Conservation (phyloP, 2,113 vertebrate genomes). For the Sinosuthora webbiana region DNA sequence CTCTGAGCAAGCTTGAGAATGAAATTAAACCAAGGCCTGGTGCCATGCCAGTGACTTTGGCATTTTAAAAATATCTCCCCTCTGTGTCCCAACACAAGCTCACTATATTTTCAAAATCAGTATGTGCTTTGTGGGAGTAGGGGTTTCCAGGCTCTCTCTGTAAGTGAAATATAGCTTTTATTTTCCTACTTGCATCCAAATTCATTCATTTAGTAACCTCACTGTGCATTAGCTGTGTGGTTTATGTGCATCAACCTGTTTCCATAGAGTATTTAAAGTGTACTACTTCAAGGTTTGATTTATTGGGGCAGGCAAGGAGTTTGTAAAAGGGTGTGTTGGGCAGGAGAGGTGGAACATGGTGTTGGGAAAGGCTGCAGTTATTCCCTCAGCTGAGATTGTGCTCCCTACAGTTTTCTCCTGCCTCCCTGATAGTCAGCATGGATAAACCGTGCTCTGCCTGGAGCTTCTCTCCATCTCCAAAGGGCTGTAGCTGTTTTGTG, state of each 20-base stretch:
- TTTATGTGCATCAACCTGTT: not conserved
- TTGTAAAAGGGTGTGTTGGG: not conserved
- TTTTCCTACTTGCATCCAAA: slow-evolving; percentile 18
- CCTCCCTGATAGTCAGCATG: not conserved
- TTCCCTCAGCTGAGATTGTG: not conserved
- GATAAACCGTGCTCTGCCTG: not conserved
- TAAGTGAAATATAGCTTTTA: not conserved
- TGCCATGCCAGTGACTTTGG: slow-evolving; percentile 33
- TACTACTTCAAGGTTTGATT: not conserved
- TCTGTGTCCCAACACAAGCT: slow-evolving; percentile 17
- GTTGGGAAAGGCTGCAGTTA: not conserved
- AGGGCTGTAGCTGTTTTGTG: not conserved
- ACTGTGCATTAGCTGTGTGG: not conserved
- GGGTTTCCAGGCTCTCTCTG: not conserved
- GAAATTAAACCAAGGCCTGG: slow-evolving; percentile 51
- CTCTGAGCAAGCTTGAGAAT: slow-evolving; percentile 17
- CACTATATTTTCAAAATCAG: slow-evolving; percentile 8
- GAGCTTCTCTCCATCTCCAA: not conserved
- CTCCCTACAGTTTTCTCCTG: not conserved
- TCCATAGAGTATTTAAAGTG: not conserved
- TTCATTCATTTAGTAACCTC: not conserved
- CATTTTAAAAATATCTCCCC: slow-evolving; percentile 49
- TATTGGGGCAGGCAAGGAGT: not conserved
- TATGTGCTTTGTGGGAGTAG: not conserved
- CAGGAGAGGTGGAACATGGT: fast-evolving